Evolutionary conservation across 2,888 invertebrate species (phyloP).

Genomic region (Trilocha varians): DNA sequence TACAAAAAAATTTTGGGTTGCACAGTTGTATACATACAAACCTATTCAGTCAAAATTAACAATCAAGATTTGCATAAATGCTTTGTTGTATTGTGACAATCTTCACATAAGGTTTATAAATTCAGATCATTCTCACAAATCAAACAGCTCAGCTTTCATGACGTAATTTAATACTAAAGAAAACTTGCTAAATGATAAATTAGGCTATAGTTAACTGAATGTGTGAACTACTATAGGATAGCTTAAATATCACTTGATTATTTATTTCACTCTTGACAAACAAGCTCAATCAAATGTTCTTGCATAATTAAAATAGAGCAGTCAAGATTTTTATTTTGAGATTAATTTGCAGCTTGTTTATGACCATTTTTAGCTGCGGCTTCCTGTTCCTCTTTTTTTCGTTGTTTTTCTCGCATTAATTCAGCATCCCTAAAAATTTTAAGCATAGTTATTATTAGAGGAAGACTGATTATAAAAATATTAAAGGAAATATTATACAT

Average conservation of each 20-base stretch:
- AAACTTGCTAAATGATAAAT: conserved; percentile 36
- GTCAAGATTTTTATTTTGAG: conserved; percentile 21
- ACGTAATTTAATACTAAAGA: conserved; percentile 24
- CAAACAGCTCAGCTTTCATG: conserved; percentile 19
- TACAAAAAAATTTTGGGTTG: conserved; percentile 52
- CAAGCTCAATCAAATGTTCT: conserved; percentile 36
- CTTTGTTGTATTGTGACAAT: conserved; percentile 36
- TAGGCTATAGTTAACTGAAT: conserved; percentile 37
- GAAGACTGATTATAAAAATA: background rate
- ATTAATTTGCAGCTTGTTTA: conserved; percentile 53
- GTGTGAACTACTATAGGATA: conserved; percentile 37
- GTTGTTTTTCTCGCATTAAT: conserved; percentile 90
- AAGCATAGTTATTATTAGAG: background rate
- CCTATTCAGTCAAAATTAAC: conserved; percentile 58
- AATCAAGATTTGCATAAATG: conserved; percentile 53
- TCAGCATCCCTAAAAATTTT: conserved; percentile 83
- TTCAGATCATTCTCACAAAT: conserved; percentile 37
- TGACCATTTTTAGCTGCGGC: conserved; percentile 25
- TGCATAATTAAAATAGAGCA: conserved; percentile 33
- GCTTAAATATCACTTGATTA: conserved; percentile 38
- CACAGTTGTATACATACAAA: conserved; percentile 46
- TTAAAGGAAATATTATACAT: background rate
- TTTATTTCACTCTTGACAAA: conserved; percentile 34
- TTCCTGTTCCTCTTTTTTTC: conserved; percentile 78
- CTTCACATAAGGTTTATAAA: conserved; percentile 17